A percentile compares a stretch with the other conserved stretches of the same genome.
Conservation (phyloP, 2,888 invertebrate species). For the Yponomeuta cagnagella region DNA sequence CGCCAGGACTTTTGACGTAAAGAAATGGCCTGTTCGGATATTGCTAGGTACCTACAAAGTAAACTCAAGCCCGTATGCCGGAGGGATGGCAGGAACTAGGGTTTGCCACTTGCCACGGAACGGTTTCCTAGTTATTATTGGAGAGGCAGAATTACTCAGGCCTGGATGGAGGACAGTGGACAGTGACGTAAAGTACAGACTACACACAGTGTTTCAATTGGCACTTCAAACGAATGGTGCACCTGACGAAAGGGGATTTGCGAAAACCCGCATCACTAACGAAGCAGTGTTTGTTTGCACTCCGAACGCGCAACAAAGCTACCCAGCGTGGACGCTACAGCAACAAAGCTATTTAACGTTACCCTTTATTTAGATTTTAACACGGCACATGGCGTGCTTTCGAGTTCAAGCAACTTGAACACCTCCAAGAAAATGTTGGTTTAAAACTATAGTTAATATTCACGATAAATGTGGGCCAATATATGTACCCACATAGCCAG, state of each 20-base stretch:
- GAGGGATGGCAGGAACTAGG: no score
- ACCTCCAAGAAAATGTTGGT: constrained; percentile 9
- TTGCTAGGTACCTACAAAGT: no score
- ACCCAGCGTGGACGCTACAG: constrained; percentile 9
- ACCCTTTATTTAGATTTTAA: constrained; percentile 15
- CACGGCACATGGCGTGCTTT: constrained; percentile 20
- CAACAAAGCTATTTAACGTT: constrained; percentile 20
- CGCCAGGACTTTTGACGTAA: no score
- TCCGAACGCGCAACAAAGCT: constrained; percentile 25
- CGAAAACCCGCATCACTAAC: constrained; percentile 46
- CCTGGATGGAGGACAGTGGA: no score
- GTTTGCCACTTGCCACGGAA: no score
- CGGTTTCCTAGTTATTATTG: no score
- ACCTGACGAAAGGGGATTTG: constrained; percentile 46
- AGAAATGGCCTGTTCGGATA: no score
- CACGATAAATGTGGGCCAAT: constrained; percentile 12
- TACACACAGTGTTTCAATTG: constrained; percentile 22
- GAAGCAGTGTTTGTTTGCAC: constrained; percentile 45
- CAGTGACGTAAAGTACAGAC: neutral
- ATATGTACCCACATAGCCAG: no score
- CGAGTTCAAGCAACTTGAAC: neutral
- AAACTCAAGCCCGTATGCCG: no score
- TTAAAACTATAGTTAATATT: neutral
- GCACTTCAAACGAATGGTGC: constrained; percentile 39
- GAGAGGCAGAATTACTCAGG: neutral